These are phyloP conservation scores for Trinorchestia longiramus DNA, from an alignment of 1,140 invertebrate genomes.

Conservation along the genomic window DNA sequence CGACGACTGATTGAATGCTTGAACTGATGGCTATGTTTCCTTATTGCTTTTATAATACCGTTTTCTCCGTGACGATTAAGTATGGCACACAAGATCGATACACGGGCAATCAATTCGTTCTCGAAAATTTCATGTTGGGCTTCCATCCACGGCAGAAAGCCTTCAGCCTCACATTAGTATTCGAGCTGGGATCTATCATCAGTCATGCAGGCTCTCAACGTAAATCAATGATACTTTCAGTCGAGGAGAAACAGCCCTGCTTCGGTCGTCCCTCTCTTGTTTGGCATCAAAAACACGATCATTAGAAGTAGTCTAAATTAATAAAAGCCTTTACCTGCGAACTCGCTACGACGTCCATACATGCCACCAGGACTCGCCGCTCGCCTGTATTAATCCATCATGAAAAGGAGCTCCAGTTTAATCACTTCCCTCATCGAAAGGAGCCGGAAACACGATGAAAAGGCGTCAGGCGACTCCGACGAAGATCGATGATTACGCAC, in stretches of 20 bases:
- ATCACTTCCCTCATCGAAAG: constrained; percentile 38
- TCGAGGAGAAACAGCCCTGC: not conserved
- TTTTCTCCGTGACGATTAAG: not conserved
- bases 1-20: too few species aligned
- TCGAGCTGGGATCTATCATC: not conserved
- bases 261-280: not conserved
- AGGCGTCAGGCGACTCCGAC: not conserved
- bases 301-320: constrained; percentile 47
- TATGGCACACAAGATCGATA: not conserved
- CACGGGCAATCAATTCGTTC: not conserved
- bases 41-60: not conserved
- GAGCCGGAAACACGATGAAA: constrained; percentile 38
- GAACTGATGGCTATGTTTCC: not conserved
- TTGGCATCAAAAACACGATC: constrained; percentile 27
- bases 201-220: not conserved
- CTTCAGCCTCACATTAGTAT: not conserved
- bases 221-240: constrained; percentile 35
- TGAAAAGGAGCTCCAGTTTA: constrained; percentile 15
- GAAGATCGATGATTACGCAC: constrained; percentile 23
- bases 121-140: not conserved
- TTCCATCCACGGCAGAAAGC: too few species aligned
- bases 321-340: not conserved
- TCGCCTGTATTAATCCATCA: constrained; percentile 31
- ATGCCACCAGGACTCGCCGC: not conserved
- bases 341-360: not conserved